Evolutionary conservation across 2,113 vertebrate genomes (phyloP).

Genomic region (Python bivittatus): DNA sequence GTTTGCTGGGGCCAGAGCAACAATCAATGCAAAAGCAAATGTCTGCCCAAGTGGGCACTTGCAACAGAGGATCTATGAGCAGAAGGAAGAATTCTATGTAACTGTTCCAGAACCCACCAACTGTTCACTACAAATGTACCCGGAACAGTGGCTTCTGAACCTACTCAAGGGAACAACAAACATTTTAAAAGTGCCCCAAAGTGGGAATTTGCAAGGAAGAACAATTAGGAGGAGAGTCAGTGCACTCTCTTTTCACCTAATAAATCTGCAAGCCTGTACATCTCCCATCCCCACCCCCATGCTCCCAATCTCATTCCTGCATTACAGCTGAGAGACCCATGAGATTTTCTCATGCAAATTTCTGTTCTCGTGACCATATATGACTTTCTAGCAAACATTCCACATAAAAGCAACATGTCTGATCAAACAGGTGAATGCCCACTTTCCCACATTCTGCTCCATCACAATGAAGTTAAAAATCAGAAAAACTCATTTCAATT

Average conservation of each 20-base stretch:
- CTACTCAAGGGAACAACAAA: background rate
- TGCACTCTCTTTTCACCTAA: background rate
- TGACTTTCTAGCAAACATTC: slow-evolving; percentile 19
- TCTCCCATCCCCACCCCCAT: background rate
- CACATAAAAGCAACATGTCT: slow-evolving; percentile 14
- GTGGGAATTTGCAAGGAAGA: background rate
- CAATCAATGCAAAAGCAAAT: slow-evolving; percentile 53
- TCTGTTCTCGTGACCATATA: background rate
- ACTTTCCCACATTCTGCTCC: background rate
- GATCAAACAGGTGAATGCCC: background rate
- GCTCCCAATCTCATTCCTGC: background rate
- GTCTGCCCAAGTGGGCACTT: background rate
- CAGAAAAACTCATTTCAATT: slow-evolving; percentile 24
- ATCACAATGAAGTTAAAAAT: background rate
- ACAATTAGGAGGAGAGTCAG: background rate
- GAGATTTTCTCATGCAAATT: background rate
- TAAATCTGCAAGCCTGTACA: background rate
- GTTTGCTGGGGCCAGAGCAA: slow-evolving; percentile 35
- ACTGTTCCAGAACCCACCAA: background rate
- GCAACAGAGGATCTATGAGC: background rate
- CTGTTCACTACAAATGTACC: background rate
- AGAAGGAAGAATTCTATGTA: background rate
- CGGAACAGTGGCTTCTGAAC: background rate
- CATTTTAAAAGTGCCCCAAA: background rate
- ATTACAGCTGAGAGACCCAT: background rate